These are phyloP conservation scores for Riptortus pedestris DNA, from an alignment of 1,140 invertebrate genomes.

Conservation along the genomic window DNA sequence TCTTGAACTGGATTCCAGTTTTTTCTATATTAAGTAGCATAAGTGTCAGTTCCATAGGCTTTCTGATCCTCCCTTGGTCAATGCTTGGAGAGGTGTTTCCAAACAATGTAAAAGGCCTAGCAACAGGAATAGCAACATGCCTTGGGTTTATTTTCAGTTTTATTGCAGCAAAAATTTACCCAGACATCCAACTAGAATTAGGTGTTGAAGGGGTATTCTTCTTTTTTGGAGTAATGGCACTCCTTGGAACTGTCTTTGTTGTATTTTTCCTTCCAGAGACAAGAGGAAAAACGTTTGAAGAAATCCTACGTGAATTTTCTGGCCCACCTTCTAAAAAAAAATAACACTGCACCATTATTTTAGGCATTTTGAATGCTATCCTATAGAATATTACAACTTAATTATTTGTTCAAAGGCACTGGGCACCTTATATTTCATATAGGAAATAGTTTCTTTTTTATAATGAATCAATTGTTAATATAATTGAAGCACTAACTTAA, in stretches of 20 bases:
- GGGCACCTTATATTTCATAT: no score
- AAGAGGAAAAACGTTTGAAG: constrained; percentile 58
- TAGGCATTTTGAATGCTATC: background rate
- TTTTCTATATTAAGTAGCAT: constrained; percentile 43
- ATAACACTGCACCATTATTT: background rate
- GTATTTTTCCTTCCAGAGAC: constrained; percentile 66
- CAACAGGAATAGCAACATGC: constrained; percentile 53
- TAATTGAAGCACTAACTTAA: no score
- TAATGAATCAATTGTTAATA: no score
- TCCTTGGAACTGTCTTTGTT: constrained; percentile 57
- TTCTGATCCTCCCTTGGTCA: constrained; percentile 52
- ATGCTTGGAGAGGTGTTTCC: constrained; percentile 43
- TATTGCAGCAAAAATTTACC: constrained; percentile 60
- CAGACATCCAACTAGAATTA: constrained; percentile 44
- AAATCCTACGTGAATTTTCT: constrained; percentile 43
- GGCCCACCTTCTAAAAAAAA: constrained; percentile 15
- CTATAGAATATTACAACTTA: background rate
- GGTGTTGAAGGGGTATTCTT: constrained; percentile 54
- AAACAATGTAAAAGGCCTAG: constrained; percentile 42
- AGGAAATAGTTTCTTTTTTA: no score
- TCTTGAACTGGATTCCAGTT: constrained; percentile 40
- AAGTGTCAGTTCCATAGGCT: constrained; percentile 43
- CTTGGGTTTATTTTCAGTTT: constrained; percentile 61
- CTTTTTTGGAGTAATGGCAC: constrained; percentile 54
- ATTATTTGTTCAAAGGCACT: background rate